Conservation (phyloP, 2,888 invertebrate genomes). For the Parnassius glacialis region DNA sequence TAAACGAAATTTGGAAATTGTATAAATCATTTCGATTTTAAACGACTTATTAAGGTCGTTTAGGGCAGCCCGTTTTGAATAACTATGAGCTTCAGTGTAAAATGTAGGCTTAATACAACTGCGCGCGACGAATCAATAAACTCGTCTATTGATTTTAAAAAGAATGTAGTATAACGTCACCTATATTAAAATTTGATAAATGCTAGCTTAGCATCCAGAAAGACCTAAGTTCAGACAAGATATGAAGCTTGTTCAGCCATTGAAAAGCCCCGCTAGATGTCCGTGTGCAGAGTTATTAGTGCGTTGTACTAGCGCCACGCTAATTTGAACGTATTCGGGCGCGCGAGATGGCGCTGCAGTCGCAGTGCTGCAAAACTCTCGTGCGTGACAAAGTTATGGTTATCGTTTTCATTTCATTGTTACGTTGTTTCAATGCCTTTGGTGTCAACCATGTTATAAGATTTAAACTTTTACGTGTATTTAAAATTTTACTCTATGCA, state of each 20-base stretch:
- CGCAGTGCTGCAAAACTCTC: background rate
- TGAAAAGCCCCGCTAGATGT: slow-evolving; percentile 24
- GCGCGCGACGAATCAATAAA: background rate
- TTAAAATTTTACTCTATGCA: background rate
- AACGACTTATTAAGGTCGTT: background rate
- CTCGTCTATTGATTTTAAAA: slow-evolving; percentile 9
- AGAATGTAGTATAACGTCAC: slow-evolving; percentile 9
- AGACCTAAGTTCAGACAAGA: slow-evolving; percentile 1
- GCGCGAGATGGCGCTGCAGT: slow-evolving; percentile 22
- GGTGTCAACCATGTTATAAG: background rate
- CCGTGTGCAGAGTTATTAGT: slow-evolving; percentile 14
- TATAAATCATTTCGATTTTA: background rate
- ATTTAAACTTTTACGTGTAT: background rate
- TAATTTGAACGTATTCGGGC: background rate
- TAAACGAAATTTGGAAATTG: background rate
- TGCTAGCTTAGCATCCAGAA: background rate
- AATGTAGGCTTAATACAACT: background rate
- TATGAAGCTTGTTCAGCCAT: background rate
- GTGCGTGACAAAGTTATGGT: background rate
- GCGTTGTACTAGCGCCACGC: slow-evolving; percentile 3
- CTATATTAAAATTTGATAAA: slow-evolving; percentile 3
- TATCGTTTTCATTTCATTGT: background rate
- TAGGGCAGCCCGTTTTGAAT: background rate
- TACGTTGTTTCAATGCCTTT: slow-evolving; percentile 6
- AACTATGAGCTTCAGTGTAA: background rate